Base-by-base conservation (phyloP, 2,888 invertebrate species). In the Eudiplozoon nipponicum region DNA sequence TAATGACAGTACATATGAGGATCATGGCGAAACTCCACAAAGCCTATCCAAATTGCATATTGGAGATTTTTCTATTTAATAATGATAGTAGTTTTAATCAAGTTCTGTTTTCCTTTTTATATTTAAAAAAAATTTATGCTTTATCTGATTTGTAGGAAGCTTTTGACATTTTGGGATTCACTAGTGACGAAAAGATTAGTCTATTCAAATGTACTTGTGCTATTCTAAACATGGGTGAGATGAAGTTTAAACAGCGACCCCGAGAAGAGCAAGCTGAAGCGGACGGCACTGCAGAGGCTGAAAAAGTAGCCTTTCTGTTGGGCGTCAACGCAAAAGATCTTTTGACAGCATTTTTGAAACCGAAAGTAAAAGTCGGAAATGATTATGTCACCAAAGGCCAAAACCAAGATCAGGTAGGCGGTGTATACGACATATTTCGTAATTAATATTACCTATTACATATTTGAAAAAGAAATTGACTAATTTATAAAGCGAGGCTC, bases 191-290 rank as follows among this genome's bases (percentile, higher is more conserved):
- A 65, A 90, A 86, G 67, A 69, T 74, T 61, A 69, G 86, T 62
- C 73, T 90, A 54, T 98, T 84, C 71, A 81, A 72, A 64, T 76
- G 86, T 65, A 84, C 84, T 51, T 80, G 81, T 56, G 68, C 80
- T 57, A 86, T 94, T 60, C 84, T 98, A 80, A 90, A 94, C 65
- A 81, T 94, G 75, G 94, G 94, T 67, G 72, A 77, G 61, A 78
- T 94, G 80, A 86, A 90, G 67, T 94, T 94, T 76, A 98, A 94
- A 66, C 94, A 94, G 68, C 76, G 90, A 65, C 90, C 90, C 69
- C 77, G 90, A 57, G 94, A 90, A 67, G 94, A 94, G 65, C 94
- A 94, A 50, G 59, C 57, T 20, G 57, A 57, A 45, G 52, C 56
- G 22, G 57, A 57, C 45, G 57, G 56, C 34, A 54, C 55, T 17